Evolutionary conservation across 2,113 vertebrate species (phyloP).

Genomic region (Phasianus colchicus): DNA sequence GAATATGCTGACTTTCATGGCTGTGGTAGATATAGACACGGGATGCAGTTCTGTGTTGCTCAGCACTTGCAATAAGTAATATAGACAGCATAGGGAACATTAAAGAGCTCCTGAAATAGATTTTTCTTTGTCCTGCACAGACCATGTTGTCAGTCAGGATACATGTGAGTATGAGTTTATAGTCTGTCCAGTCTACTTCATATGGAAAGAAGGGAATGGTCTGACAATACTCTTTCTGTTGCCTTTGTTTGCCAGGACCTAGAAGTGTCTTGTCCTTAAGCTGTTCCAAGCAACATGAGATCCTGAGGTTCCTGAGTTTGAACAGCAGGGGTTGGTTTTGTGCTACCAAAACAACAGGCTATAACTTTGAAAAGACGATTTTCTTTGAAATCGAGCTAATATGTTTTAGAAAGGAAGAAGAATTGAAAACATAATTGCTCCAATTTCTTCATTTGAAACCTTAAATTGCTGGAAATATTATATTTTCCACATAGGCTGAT

Average conservation of each 20-base stretch:
- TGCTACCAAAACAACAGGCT: not conserved
- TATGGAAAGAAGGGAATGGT: not conserved
- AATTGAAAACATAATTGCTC: not conserved
- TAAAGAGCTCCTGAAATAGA: not conserved
- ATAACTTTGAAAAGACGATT: not conserved
- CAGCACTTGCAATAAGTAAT: not conserved
- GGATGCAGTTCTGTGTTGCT: not conserved
- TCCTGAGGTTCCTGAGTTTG: not conserved
- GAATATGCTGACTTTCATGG: not conserved
- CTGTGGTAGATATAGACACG: not conserved
- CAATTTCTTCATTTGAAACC: not conserved
- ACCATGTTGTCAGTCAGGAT: rapidly evolving
- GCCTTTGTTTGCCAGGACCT: rapidly evolving
- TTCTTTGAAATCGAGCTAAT: not conserved
- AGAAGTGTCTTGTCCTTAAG: not conserved
- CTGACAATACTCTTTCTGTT: not conserved
- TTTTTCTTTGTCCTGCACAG: not conserved
- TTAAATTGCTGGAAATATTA: not conserved
- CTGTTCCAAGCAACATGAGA: not conserved
- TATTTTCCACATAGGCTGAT: not conserved
- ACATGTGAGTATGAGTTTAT: not conserved
- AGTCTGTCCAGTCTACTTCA: not conserved
- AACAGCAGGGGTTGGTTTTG: not conserved
- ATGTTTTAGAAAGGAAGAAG: not conserved
- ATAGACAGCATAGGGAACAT: not conserved